Evolutionary conservation across 2,888 invertebrate genomes (phyloP).

Genomic region (Pinctada fucata): DNA sequence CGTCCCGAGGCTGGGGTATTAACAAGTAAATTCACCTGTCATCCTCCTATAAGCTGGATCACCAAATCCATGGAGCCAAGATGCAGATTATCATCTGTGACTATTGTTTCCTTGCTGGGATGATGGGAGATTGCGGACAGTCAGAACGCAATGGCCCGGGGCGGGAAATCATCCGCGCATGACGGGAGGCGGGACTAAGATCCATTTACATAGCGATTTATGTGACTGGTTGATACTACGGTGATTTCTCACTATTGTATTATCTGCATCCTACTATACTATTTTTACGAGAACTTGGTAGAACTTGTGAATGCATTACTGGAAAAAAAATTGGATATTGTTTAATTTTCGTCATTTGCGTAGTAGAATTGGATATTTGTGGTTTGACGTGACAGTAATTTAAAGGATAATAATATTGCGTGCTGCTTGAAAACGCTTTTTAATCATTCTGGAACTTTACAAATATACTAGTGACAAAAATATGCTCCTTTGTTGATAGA

Average conservation of each 20-base stretch:
- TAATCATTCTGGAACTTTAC: no score
- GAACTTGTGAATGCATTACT: neutral
- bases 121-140: neutral
- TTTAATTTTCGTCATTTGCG: neutral
- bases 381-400: no score
- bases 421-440: no score
- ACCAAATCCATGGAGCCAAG: neutral
- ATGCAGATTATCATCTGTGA: neutral
- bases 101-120: neutral
- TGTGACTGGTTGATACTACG: neutral
- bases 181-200: neutral
- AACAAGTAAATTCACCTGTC: constrained; percentile 1
- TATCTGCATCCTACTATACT: no score
- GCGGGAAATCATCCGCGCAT: neutral
- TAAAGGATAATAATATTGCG: no score
- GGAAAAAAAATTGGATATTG: constrained; percentile 12
- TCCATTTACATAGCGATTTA: neutral
- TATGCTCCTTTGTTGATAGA: no score
- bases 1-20: neutral
- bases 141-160: neutral
- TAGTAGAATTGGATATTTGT: neutral
- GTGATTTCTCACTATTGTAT: neutral
- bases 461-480: no score
- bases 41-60: neutral
- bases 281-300: no score